phyloP scores from a whole-genome alignment of 2,888 invertebrate species.

The Colostygia pectinataria region DNA sequence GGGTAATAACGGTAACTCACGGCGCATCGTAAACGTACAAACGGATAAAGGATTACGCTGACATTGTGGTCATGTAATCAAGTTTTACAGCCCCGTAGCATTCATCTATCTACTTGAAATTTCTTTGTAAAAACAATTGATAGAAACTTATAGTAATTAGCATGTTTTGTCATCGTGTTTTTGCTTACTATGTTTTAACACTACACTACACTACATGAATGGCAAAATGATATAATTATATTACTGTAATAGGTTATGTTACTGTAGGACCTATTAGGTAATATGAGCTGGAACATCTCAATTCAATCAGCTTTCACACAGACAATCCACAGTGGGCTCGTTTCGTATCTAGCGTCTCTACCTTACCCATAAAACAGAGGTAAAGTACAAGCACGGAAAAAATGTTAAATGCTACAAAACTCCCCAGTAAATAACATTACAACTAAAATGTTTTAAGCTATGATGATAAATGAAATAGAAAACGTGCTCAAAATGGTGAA shows the following conservation, averaged over 20 bases:
- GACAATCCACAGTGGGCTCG: constrained; percentile 24
- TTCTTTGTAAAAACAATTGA: no score
- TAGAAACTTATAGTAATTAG: no score
- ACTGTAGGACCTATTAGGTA: no score
- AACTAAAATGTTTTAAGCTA: no score
- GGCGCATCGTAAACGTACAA: constrained; percentile 26
- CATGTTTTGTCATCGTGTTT: no score
- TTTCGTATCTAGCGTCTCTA: constrained; percentile 19
- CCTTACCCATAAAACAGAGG: constrained; percentile 14
- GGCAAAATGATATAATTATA: no score
- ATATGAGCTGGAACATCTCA: constrained; percentile 16
- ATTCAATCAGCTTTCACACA: constrained; percentile 28
- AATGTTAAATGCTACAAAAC: no score
- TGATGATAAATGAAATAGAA: no score
- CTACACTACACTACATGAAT: no score
- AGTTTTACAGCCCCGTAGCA: background rate
- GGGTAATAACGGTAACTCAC: constrained; percentile 40
- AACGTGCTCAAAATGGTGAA: no score
- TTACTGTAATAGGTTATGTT: background rate
- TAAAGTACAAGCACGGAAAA: constrained; percentile 15
- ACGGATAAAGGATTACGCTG: constrained; percentile 23
- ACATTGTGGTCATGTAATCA: constrained; percentile 15
- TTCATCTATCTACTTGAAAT: background rate
- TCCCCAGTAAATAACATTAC: no score
- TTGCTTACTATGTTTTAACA: no score